These are phyloP conservation scores for Puma concolor DNA, from an alignment of 2,113 vertebrate genomes.

Conservation along the genomic window DNA sequence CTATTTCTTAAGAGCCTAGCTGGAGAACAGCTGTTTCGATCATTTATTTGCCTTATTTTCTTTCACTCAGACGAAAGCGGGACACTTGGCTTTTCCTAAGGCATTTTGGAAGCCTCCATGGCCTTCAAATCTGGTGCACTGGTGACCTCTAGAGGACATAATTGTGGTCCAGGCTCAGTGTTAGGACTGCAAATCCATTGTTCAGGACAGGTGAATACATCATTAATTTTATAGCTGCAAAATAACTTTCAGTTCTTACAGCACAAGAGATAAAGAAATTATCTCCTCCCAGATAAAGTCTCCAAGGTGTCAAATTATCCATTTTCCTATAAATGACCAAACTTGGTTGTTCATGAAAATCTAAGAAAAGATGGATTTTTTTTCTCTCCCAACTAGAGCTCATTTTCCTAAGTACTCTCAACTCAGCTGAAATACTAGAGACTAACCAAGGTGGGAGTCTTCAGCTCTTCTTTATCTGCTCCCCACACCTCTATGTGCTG, in stretches of 20 bases:
- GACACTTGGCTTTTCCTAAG: background rate
- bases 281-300: background rate
- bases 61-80: background rate
- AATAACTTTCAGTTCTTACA: background rate
- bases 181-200: background rate
- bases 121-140: constrained; percentile 44
- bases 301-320: background rate
- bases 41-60: background rate
- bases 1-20: background rate
- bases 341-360: background rate
- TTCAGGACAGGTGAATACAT: background rate
- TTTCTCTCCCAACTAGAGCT: background rate
- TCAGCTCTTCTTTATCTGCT: background rate
- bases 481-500: background rate
- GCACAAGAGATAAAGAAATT: background rate
- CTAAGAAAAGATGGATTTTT: background rate
- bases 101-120: accelerated
- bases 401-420: background rate
- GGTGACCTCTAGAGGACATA: constrained; percentile 84
- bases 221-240: background rate
- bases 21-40: background rate
- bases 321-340: background rate
- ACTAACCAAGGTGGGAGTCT: background rate
- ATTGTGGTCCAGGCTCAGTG: background rate
- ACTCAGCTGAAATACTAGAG: background rate